phyloP scores from a whole-genome alignment of 2,888 invertebrate genomes.

The Watsonalla binaria region DNA sequence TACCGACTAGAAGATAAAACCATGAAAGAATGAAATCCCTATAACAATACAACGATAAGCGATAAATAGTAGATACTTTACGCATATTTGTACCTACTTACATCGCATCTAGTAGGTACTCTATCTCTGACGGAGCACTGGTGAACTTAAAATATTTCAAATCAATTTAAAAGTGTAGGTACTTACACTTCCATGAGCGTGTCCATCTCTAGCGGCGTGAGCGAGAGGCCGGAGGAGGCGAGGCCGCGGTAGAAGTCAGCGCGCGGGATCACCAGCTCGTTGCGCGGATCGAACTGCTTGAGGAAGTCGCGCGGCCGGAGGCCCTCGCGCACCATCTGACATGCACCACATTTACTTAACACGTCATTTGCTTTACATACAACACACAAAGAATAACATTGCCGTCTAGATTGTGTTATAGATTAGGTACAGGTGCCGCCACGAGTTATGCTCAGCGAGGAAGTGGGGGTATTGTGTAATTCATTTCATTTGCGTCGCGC shows the following conservation, averaged over 20 bases:
- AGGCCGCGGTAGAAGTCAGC: constrained; percentile 85
- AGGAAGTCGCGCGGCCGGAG: constrained; percentile 83
- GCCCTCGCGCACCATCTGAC: constrained; percentile 81
- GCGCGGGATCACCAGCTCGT: constrained; percentile 80
- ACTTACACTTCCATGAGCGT: constrained; percentile 85
- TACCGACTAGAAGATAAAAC: too few species aligned
- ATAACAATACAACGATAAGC: too few species aligned
- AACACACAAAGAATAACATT: background rate
- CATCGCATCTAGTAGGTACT: too few species aligned
- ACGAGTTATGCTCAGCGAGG: too few species aligned
- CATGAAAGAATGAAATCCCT: too few species aligned
- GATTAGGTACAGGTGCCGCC: too few species aligned
- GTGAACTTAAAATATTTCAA: too few species aligned
- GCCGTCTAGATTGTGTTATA: background rate
- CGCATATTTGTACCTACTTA: too few species aligned
- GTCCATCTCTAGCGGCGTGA: constrained; percentile 83
- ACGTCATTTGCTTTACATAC: background rate
- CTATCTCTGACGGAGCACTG: too few species aligned
- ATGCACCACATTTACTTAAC: background rate
- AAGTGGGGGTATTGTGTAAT: too few species aligned
- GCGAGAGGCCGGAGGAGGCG: constrained; percentile 80
- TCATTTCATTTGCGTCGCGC: too few species aligned
- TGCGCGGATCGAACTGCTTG: constrained; percentile 81
- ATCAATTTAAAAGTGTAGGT: background rate
- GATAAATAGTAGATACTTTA: too few species aligned